Evolutionary conservation across 1,140 invertebrate species (phyloP), one percentile per base, ranked within the genome.

Genomic region (Acromyrmex echinatior): DNA sequence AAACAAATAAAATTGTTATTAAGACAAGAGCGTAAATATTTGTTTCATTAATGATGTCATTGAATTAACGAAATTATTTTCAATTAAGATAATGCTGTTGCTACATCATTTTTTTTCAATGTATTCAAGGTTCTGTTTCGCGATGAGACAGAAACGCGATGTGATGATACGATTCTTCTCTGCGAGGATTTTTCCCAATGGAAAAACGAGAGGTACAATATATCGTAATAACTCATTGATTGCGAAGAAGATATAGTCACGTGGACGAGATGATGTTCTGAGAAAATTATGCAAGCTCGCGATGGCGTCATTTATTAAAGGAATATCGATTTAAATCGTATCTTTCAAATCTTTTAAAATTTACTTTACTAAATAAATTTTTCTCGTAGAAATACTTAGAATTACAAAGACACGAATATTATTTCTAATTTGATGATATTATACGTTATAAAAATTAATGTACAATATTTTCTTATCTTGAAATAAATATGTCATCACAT

Each of bases 221-320:
- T 73, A 73, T 35, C 66, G 39, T 49, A 49, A 45, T 16, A 51
- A 71, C 7, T 45, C 53, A 14, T 56, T 25, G 28, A 76, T 35
- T 39, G 51, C 12, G 73, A 58, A 39, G n/a, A 60, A 60, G 28
- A 56, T 53, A 53, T 49, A 76, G 10, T 21, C 51, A 58, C 28
- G 28, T 76, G 31, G 28, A 58, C n/a, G 7, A 58, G 53, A 60
- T 39, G 71, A 31, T 9, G n/a, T 76, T 39, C 31, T 7, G 18
- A 39, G 73, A 76, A 60, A 35, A 76, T 76, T 76, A 39, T 56
- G 73, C 73, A 60, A 76, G 31, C n/a, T 21, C 31, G 14, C 31
- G 31, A 39, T 60, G 53, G 53, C 53, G 31, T 76, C 51, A 56
- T n/a, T 74, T 21, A 76, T 56, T 71, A 28, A 73, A 6, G 5